Conservation (phyloP, 2,888 invertebrate genomes). For the Lutraria lutraria region DNA sequence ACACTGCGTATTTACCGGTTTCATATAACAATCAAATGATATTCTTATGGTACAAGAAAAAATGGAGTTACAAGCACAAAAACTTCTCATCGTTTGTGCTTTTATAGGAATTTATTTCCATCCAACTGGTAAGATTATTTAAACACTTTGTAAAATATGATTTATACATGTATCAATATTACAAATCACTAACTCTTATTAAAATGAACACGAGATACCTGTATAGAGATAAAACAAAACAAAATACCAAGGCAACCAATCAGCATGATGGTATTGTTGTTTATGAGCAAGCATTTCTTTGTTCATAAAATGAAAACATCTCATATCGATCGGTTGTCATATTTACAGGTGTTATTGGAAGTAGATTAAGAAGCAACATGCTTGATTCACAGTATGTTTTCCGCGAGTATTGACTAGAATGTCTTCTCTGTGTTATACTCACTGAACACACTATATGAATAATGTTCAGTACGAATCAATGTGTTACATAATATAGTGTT, state of each 20-base stretch:
- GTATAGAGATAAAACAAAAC: neutral
- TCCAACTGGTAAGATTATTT: neutral
- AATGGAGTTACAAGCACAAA: neutral
- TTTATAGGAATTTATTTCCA: slow-evolving; percentile 1
- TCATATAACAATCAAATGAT: neutral
- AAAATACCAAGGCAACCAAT: neutral
- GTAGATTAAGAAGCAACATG: neutral
- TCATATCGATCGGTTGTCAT: slow-evolving; percentile 20
- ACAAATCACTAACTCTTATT: neutral
- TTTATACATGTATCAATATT: neutral
- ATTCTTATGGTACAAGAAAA: neutral
- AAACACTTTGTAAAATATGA: neutral
- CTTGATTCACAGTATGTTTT: neutral
- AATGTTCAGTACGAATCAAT: too few species aligned
- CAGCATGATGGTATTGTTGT: neutral
- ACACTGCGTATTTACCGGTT: neutral
- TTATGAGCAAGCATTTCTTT: neutral
- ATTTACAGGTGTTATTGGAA: slow-evolving; percentile 5
- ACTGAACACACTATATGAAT: too few species aligned
- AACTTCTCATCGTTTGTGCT: neutral
- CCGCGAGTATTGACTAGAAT: neutral
- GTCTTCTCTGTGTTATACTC: too few species aligned
- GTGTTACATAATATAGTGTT: too few species aligned
- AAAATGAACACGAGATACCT: neutral
- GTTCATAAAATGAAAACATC: neutral